phyloP scores from a whole-genome alignment of 2,888 invertebrate species.

The Coenonympha glycerion region DNA sequence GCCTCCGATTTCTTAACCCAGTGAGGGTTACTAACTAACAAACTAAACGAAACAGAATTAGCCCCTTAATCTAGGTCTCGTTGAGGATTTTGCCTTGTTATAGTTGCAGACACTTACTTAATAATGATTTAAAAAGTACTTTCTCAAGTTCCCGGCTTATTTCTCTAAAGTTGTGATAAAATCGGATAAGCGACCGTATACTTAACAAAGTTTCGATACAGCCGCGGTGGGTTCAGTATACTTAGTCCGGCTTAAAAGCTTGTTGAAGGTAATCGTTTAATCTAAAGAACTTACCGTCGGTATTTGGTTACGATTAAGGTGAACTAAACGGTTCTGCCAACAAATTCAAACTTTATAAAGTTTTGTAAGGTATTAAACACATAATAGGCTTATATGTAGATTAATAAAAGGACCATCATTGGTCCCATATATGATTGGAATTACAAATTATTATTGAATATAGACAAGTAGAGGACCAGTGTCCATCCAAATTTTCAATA shows the following conservation, averaged over 20 bases:
- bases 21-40: too few species aligned
- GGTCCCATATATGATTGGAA: too few species aligned
- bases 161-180: constrained; percentile 9
- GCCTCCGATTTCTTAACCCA: too few species aligned
- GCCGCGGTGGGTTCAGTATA: constrained; percentile 11
- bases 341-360: neutral
- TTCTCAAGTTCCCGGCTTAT: neutral
- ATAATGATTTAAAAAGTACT: neutral
- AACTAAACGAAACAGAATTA: too few species aligned
- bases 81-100: too few species aligned
- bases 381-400: too few species aligned
- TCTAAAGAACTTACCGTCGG: constrained; percentile 5
- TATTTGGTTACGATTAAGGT: neutral
- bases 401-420: too few species aligned
- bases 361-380: too few species aligned
- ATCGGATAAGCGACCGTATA: constrained; percentile 20
- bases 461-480: too few species aligned
- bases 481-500: too few species aligned
- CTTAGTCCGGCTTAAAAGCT: constrained; percentile 10
- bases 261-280: constrained; percentile 6
- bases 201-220: constrained; percentile 19
- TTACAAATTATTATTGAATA: too few species aligned
- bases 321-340: neutral
- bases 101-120: neutral
- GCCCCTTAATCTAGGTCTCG: too few species aligned